These are phyloP conservation scores for Sarcophaga caerulescens DNA, from an alignment of 2,888 invertebrate genomes.

Conservation along the genomic window DNA sequence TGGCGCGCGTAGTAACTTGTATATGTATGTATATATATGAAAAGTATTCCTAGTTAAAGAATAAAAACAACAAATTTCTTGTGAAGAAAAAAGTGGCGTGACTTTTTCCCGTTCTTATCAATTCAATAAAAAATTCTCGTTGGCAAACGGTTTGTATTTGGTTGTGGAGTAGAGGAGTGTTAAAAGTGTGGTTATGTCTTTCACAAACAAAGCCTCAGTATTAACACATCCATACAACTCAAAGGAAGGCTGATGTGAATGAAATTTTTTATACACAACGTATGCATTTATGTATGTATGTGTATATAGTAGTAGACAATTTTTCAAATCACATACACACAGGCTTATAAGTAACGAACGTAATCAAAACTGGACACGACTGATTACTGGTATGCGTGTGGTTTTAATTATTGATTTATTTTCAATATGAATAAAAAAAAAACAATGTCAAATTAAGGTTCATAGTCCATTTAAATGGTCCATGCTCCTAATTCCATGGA, in stretches of 20 bases:
- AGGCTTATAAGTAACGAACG: neutral
- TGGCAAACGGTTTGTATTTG: conserved; percentile 17
- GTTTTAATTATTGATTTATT: conserved; percentile 15
- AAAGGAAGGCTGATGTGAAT: conserved; percentile 43
- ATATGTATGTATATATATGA: too few relatives aligned
- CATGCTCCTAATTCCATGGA: conserved; percentile 15
- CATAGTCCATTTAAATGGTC: conserved; percentile 52
- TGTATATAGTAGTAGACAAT: too few relatives aligned
- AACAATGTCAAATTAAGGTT: conserved; percentile 25
- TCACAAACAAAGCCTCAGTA: neutral
- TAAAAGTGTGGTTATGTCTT: neutral
- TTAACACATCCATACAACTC: conserved; percentile 8
- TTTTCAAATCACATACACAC: neutral
- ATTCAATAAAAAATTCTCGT: conserved; percentile 30
- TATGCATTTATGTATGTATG: too few relatives aligned
- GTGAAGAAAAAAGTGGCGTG: conserved; percentile 69
- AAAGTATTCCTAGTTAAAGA: neutral
- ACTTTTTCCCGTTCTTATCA: conserved; percentile 65
- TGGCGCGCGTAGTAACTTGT: conserved; percentile 49
- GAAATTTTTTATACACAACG: neutral
- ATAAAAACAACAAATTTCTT: conserved; percentile 25
- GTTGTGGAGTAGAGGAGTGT: conserved; percentile 4
- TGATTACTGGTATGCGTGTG: conserved; percentile 7
- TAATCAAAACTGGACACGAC: conserved; percentile 15
- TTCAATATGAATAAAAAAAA: conserved; percentile 9